Evolutionary conservation across 2,797 vertebrate genomes (phyloP).

Genomic region (Arremon aurantiirostris): DNA sequence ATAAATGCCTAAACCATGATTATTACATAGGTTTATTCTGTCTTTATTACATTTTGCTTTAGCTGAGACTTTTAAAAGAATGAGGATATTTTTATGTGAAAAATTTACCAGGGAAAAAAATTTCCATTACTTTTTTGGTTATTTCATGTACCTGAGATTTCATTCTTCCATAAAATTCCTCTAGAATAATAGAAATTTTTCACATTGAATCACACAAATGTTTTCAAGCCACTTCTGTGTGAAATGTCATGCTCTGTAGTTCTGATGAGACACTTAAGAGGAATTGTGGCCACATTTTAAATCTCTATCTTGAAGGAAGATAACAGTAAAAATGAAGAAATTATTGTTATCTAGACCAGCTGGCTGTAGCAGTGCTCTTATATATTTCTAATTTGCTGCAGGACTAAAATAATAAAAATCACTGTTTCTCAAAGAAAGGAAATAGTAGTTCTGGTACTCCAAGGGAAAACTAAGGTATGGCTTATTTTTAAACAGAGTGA

Average conservation of each 20-base stretch:
- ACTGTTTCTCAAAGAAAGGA: neutral
- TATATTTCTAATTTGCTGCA: neutral
- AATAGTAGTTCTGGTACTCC: neutral
- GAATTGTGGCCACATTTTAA: neutral
- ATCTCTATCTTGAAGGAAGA: neutral
- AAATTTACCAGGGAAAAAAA: neutral
- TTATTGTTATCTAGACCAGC: neutral
- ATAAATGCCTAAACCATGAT: neutral
- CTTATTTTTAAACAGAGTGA: neutral
- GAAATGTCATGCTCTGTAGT: neutral
- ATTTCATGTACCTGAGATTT: neutral
- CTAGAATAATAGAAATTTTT: slow-evolving; percentile 16
- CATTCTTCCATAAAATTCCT: neutral
- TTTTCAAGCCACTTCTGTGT: neutral
- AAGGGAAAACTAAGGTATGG: neutral
- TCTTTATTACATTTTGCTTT: neutral
- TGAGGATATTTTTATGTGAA: neutral
- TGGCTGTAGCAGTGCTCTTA: neutral
- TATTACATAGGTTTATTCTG: neutral
- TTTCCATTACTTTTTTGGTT: neutral
- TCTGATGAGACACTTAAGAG: neutral
- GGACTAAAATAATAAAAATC: neutral
- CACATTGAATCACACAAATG: neutral
- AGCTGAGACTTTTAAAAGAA: neutral
- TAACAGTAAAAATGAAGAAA: neutral